Conservation (phyloP, 2,113 vertebrate species). For the Dicrurus megarhynchus region DNA sequence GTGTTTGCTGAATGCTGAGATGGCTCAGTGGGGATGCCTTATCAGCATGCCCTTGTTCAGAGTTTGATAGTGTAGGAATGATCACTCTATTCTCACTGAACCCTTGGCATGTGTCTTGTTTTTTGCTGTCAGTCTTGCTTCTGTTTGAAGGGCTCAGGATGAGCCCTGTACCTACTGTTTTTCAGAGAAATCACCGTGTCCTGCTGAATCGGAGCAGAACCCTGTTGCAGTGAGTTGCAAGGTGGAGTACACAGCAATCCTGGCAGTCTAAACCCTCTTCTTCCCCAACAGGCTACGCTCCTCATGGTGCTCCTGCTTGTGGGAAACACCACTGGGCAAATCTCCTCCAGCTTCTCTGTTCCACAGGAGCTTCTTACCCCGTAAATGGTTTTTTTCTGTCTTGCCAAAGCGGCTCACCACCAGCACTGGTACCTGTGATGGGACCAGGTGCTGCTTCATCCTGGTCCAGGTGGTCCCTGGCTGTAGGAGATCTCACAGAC, state of each 20-base stretch:
- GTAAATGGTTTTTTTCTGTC: background rate
- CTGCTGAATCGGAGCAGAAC: background rate
- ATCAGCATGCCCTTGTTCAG: background rate
- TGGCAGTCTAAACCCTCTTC: background rate
- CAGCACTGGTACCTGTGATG: background rate
- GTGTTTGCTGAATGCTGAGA: background rate
- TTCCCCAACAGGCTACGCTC: accelerated
- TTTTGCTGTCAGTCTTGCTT: background rate
- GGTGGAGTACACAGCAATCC: background rate
- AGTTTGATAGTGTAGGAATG: background rate
- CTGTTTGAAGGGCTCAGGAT: background rate
- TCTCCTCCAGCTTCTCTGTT: background rate
- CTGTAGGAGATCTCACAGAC: background rate
- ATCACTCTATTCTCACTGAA: background rate
- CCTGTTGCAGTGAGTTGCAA: background rate
- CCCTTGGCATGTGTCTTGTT: too few relatives aligned
- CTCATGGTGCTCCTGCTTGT: background rate
- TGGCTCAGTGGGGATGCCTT: background rate
- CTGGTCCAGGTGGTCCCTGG: background rate
- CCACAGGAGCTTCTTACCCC: background rate
- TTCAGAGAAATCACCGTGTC: background rate
- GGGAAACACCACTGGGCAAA: background rate
- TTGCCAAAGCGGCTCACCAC: background rate
- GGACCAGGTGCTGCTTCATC: background rate
- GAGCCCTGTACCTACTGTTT: background rate